Evolutionary conservation across 2,113 vertebrate species (phyloP), one percentile per base, ranked within the genome.

Genomic region (Passerina amoena): DNA sequence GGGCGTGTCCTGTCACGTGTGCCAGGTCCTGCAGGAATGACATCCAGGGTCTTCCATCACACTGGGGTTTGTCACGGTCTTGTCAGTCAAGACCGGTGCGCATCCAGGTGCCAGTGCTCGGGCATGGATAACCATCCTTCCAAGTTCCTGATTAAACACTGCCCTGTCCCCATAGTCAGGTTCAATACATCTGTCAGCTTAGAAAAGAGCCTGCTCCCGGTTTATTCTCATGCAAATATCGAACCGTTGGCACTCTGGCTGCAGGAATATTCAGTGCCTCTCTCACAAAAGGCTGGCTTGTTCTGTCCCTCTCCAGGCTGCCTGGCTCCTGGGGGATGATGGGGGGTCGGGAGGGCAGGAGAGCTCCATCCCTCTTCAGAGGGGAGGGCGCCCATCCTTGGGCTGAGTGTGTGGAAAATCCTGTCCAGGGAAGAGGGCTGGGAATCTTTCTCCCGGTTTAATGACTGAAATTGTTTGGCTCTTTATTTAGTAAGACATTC

Each of bases 91-190:
- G 25, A 28, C 38, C 38, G 65, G 81, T 65, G 66, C 78, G 38
- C 51, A 37, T 35, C 7, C 45, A 3, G 80, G 31, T 14, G 73
- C 44, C 31, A 3, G 9, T 19, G 35, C 60, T 53, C 5, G 0
- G 1, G 25, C 30, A 1, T 0, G 2, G 82, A 18, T 11, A 44
- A 15, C 9, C 4, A 5, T 3, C 38, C 17, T 14, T 30, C 20
- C 53, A 5, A 6, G 11, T 0, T 59, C 64, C 44, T 35, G 28
- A 8, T 16, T 18, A 16, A 68, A 37, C 38, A 6, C 19, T 8
- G 8, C 18, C 30, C 64, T 66, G 37, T 61, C 47, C 23, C 21
- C 18, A 7, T 40, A 20, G 37, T 2, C 4, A 9, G 35, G 25
- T 24, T 50, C 38, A 63, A 88, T 19, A 28, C 27, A 47, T 51